Evolutionary conservation across 30 jellyfish, hydroid and myxozoan species (phyloP).

Genomic region (Morbakka virulenta): DNA sequence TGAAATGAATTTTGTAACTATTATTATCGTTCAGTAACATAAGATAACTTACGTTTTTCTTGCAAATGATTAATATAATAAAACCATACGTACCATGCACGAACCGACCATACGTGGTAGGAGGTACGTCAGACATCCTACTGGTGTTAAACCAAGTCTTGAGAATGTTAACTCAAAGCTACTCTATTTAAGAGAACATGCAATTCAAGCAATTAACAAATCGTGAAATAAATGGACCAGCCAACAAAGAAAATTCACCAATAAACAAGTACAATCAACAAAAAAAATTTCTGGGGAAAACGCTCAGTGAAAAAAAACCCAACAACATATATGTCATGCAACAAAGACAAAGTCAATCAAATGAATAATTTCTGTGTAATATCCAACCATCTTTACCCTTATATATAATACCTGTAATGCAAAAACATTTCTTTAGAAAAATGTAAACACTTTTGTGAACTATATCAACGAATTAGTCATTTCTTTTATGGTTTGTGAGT

Average conservation of each 20-base stretch:
- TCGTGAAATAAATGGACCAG: neutral
- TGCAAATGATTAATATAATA: neutral
- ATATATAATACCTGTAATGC: no score
- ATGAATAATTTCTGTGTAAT: no score
- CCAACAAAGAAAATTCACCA: neutral
- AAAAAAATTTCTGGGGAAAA: neutral
- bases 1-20: neutral
- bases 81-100: constrained; percentile 55
- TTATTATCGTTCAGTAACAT: neutral
- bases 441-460: no score
- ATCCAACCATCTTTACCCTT: no score
- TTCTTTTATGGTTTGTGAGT: no score
- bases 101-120: constrained; percentile 82
- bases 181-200: constrained; percentile 52
- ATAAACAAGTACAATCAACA: neutral
- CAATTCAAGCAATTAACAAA: no score
- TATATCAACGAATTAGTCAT: no score
- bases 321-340: no score
- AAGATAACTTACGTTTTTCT: neutral
- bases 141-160: constrained; percentile 70
- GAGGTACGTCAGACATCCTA: constrained; percentile 78
- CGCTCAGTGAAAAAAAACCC: neutral
- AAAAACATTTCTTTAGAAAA: no score
- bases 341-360: no score
- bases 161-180: constrained; percentile 61